Base-by-base conservation (phyloP, 2,888 invertebrate genomes). In the Terebella lapidaria region DNA sequence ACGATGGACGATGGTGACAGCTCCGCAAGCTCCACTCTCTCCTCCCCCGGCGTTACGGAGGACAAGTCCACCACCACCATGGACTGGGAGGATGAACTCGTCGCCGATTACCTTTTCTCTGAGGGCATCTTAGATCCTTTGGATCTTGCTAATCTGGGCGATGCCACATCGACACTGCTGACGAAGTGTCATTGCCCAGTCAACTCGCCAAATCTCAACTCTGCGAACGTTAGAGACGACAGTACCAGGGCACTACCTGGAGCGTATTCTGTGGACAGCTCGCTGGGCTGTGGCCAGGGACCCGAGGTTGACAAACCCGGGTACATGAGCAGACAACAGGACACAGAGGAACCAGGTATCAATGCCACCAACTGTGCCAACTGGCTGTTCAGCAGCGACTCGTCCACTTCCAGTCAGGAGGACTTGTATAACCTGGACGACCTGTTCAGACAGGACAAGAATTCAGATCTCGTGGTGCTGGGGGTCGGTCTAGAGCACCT, bases 391-490 rank as follows among this genome's bases (percentile, higher is more conserved):
- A 24, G 22, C 49, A n/a, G 22, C 49, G 49, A 49, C 49, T 20
- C 22, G n/a, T 35, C 42, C n/a, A 35, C 42, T n/a, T 35, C 42
- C 10, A n/a, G 42, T 15, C 42, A 35, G 42, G 10, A 35, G 10
- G 42, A 10, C n/a, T n/a, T 15, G 42, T 35, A 35, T n/a, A 35
- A 35, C 42, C 10, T n/a, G 10, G 49, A 49, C 24, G 49, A 49
- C 22, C 24, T 22, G 49, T 49, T 49, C 24, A 5, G 5, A 5
- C 18, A 10, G 15, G 1, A 58, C n/a, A 5, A 35, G 10, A 10
- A 25, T 28, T 5, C 5, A 10, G 77, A 77, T 49, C 70, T 80
- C 29, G 76, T 79, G 18, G 80, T 80, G 28, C 67, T 80, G 22
- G 80, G 79, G 2, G 79, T 80, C 1, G 78, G 75, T 10, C 70